These are phyloP conservation scores for Drosophila monieri DNA, from an alignment of 2,888 invertebrate genomes.

Conservation along the genomic window DNA sequence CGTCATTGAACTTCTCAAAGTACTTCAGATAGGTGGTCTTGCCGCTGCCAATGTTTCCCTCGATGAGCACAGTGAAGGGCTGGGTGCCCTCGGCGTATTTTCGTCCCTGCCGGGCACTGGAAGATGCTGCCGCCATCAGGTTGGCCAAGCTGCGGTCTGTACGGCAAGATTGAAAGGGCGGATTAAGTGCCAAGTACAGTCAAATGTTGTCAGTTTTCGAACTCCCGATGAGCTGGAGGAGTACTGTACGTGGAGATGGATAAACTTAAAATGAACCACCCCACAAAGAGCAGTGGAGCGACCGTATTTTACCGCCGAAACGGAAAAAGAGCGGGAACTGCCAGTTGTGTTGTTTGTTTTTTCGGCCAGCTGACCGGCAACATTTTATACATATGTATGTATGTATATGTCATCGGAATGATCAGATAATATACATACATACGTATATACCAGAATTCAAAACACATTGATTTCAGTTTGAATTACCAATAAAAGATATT, in stretches of 20 bases:
- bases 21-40: slow-evolving; percentile 94
- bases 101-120: slow-evolving; percentile 40
- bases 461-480: not conserved
- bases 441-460: not conserved
- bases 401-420: not conserved
- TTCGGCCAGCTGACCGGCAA: slow-evolving; percentile 17
- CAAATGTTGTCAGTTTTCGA: not conserved
- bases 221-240: not conserved
- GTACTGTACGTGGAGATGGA: slow-evolving; percentile 27
- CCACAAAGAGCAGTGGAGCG: slow-evolving; percentile 2
- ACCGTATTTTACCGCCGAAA: slow-evolving; percentile 37
- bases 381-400: not conserved
- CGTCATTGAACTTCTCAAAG: slow-evolving; percentile 88
- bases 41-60: slow-evolving; percentile 95
- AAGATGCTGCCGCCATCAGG: slow-evolving; percentile 51
- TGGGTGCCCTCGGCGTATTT: slow-evolving; percentile 83
- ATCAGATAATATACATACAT: not conserved
- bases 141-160: slow-evolving; percentile 54
- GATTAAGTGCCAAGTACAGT: slow-evolving; percentile 3
- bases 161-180: slow-evolving; percentile 9
- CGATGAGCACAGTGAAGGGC: slow-evolving; percentile 92
- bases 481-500: slow-evolving; percentile 22
- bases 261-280: slow-evolving; percentile 23
- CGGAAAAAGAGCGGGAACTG: slow-evolving; percentile 38
- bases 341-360: slow-evolving; percentile 36